Percentiles rank a stretch among this genome's conserved stretches.
These are phyloP conservation scores for Apus apus DNA, from an alignment of 2,113 vertebrate genomes.

Conservation along the genomic window DNA sequence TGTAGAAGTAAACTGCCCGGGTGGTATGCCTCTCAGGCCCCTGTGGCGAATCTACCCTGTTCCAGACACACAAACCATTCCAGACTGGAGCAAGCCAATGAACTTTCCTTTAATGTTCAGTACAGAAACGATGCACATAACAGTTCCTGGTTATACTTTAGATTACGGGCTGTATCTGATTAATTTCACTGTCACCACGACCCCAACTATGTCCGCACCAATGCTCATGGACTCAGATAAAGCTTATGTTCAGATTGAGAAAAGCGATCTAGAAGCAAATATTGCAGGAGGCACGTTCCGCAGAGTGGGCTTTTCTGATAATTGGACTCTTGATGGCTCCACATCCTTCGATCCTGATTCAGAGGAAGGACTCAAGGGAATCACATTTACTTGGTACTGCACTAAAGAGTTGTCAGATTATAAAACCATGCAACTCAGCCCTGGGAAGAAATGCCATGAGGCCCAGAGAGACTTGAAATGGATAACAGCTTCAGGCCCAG, in stretches of 20 bases:
- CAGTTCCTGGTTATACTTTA: conserved; percentile 30
- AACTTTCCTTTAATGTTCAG: background rate
- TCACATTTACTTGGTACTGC: conserved; percentile 75
- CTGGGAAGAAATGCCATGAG: conserved; percentile 25
- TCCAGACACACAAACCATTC: background rate
- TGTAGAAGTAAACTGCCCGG: rapidly evolving
- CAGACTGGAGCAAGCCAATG: conserved; percentile 25
- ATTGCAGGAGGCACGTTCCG: background rate
- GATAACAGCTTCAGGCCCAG: conserved; percentile 1
- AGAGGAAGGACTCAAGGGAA: background rate
- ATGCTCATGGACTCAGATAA: background rate
- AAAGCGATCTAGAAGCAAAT: background rate
- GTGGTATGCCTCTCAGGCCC: rapidly evolving
- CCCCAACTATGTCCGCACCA: rapidly evolving
- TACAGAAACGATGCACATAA: background rate
- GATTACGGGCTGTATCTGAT: conserved; percentile 63
- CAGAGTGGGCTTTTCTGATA: conserved; percentile 38
- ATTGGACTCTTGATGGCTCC: conserved; percentile 64
- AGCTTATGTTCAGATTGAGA: conserved; percentile 10
- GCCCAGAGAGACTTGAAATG: conserved; percentile 51
- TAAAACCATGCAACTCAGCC: background rate
- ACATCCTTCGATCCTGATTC: conserved; percentile 61
- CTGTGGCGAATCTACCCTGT: conserved; percentile 43
- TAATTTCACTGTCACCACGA: background rate
- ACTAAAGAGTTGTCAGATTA: conserved; percentile 32